phyloP scores from a whole-genome alignment of 2,888 invertebrate genomes.

The Drosophila rubida region DNA sequence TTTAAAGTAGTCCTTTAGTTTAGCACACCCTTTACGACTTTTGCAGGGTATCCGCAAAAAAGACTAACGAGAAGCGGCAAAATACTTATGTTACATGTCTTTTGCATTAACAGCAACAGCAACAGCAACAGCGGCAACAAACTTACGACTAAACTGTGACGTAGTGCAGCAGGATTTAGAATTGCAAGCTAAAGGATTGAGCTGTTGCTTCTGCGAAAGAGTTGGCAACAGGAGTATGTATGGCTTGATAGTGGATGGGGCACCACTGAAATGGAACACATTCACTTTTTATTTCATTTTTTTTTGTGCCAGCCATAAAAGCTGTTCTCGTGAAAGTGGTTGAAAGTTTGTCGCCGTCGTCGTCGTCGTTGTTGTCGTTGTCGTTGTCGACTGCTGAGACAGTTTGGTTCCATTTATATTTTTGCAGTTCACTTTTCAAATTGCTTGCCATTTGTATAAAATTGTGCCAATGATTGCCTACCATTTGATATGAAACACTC shows the following conservation, averaged over 20 bases:
- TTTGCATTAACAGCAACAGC: slow-evolving; percentile 48
- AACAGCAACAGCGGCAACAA: slow-evolving; percentile 17
- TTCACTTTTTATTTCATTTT: slow-evolving; percentile 34
- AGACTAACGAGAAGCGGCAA: slow-evolving; percentile 19
- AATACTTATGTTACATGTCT: slow-evolving; percentile 44
- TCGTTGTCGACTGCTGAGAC: slow-evolving; percentile 1
- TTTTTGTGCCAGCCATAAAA: slow-evolving; percentile 51
- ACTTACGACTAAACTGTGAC: slow-evolving; percentile 41
- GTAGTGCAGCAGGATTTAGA: slow-evolving; percentile 35
- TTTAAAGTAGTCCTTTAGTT: too few species aligned
- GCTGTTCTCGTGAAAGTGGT: slow-evolving; percentile 34
- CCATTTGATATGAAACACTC: slow-evolving; percentile 2
- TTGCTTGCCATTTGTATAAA: slow-evolving; percentile 18
- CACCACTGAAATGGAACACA: slow-evolving; percentile 25
- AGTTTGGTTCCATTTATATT: slow-evolving; percentile 15
- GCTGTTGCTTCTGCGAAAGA: slow-evolving; percentile 5
- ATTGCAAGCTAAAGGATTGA: slow-evolving; percentile 29
- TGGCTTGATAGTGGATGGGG: background rate
- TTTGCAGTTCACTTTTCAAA: slow-evolving; percentile 28
- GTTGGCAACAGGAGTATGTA: background rate
- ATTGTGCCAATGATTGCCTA: slow-evolving; percentile 17
- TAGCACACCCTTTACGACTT: too few species aligned
- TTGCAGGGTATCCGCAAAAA: slow-evolving; percentile 28
- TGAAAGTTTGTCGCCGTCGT: slow-evolving; percentile 28
- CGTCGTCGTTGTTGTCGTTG: background rate